Evolutionary conservation across 2,797 vertebrate genomes (phyloP).

Genomic region (Caiman crocodilus): DNA sequence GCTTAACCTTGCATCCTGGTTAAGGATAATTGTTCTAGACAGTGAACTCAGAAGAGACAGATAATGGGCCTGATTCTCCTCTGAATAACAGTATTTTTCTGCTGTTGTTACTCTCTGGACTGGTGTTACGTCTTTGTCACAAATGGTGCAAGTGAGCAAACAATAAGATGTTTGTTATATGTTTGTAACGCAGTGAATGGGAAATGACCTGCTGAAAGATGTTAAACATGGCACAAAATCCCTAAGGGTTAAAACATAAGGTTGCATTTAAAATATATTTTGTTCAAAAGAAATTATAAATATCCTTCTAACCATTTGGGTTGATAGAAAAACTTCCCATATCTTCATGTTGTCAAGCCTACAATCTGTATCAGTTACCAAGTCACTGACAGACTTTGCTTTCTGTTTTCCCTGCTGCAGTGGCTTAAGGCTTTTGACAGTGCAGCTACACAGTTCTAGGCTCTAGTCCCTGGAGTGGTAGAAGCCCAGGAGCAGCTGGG

Average conservation of each 20-base stretch:
- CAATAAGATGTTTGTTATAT: neutral
- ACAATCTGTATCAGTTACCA: neutral
- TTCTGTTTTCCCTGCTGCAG: constrained; percentile 6
- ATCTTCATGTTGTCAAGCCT: neutral
- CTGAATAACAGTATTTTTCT: neutral
- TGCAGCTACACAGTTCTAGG: too few relatives aligned
- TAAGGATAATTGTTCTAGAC: neutral
- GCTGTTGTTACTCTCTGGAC: neutral
- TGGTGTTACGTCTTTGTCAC: neutral
- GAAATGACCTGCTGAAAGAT: constrained; percentile 12
- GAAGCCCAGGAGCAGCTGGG: too few relatives aligned
- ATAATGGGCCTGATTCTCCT: neutral
- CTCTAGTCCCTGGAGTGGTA: too few relatives aligned
- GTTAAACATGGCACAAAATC: neutral
- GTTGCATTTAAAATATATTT: neutral
- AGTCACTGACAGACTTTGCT: neutral
- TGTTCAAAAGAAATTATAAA: neutral
- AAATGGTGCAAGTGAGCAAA: neutral
- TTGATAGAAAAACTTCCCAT: neutral
- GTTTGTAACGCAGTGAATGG: neutral
- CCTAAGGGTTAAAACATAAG: neutral
- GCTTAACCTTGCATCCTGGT: too few relatives aligned
- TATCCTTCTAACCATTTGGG: neutral
- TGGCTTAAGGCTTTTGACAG: too few relatives aligned
- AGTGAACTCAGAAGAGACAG: neutral